Conservation (phyloP, 2,888 invertebrate genomes). For the Heliconius aoede region DNA sequence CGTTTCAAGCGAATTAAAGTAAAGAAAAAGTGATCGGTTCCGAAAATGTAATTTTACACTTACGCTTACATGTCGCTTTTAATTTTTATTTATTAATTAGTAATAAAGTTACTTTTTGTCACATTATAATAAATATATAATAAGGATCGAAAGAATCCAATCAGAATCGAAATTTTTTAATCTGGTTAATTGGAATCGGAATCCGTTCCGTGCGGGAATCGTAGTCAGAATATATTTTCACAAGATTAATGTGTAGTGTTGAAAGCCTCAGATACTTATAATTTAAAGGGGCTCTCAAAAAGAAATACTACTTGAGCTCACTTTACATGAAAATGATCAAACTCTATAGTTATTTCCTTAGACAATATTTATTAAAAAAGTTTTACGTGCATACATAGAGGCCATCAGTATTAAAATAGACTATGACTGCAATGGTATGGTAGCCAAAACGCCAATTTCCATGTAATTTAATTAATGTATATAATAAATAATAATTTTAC, state of each 20-base stretch:
- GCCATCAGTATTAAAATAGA: conserved; percentile 32
- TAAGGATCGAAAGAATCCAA: too few relatives aligned
- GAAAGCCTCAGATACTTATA: too few relatives aligned
- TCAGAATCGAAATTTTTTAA: too few relatives aligned
- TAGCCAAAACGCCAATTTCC: conserved; percentile 44
- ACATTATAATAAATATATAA: too few relatives aligned
- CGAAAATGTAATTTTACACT: conserved; percentile 33
- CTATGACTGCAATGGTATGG: conserved; percentile 6
- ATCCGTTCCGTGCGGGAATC: too few relatives aligned
- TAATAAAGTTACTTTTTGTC: not conserved
- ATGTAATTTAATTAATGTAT: conserved; percentile 24
- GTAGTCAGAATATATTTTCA: too few relatives aligned
- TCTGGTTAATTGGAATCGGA: too few relatives aligned
- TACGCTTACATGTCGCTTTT: not conserved
- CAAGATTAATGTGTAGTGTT: too few relatives aligned
- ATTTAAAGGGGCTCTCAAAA: too few relatives aligned
- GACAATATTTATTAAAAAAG: conserved; percentile 12
- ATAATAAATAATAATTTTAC: conserved; percentile 27
- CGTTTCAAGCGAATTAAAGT: conserved; percentile 9
- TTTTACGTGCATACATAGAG: conserved; percentile 2
- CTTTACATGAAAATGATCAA: too few relatives aligned
- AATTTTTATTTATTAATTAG: conserved; percentile 6
- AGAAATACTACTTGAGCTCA: too few relatives aligned
- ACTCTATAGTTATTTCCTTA: not conserved
- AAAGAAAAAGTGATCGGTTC: conserved; percentile 28